Evolutionary conservation across 2,113 vertebrate species (phyloP).

Genomic region (Symphodus melops): DNA sequence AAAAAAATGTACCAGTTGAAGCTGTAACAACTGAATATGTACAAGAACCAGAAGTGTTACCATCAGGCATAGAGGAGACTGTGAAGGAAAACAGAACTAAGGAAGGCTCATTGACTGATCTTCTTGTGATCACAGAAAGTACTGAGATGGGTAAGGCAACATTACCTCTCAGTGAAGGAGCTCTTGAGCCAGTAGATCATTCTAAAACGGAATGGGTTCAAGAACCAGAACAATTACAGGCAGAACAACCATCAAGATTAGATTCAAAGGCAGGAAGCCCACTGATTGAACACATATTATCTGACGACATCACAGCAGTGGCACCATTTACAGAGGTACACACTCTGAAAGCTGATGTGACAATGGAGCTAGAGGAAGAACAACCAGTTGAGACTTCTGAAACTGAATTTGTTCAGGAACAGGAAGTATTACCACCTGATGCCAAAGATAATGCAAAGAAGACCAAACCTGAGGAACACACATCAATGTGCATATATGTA

Average conservation of each 20-base stretch:
- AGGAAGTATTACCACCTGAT: slow-evolving; percentile 11
- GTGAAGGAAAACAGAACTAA: neutral
- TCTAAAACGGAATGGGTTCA: slow-evolving; percentile 2
- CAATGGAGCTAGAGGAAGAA: slow-evolving; percentile 13
- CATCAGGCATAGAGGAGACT: neutral
- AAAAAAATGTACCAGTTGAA: neutral
- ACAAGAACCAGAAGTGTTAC: neutral
- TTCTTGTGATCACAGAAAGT: neutral
- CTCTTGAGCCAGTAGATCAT: neutral
- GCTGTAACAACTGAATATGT: neutral
- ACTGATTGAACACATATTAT: neutral
- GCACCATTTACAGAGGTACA: neutral
- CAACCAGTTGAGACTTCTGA: neutral
- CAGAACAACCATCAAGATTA: neutral
- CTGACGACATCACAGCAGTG: neutral
- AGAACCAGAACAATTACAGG: neutral
- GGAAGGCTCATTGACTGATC: neutral
- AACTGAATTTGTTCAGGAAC: slow-evolving; percentile 1
- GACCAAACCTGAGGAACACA: slow-evolving; percentile 1
- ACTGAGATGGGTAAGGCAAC: neutral
- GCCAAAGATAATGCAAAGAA: neutral
- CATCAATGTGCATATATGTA: neutral
- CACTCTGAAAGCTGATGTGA: slow-evolving; percentile 4
- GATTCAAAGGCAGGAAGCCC: neutral
- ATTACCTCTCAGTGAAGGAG: neutral